A percentile compares a stretch with the other conserved stretches of the same genome.
Evolutionary conservation across 2,113 vertebrate species (phyloP).

Genomic region (Phalacrocorax pelagicus): DNA sequence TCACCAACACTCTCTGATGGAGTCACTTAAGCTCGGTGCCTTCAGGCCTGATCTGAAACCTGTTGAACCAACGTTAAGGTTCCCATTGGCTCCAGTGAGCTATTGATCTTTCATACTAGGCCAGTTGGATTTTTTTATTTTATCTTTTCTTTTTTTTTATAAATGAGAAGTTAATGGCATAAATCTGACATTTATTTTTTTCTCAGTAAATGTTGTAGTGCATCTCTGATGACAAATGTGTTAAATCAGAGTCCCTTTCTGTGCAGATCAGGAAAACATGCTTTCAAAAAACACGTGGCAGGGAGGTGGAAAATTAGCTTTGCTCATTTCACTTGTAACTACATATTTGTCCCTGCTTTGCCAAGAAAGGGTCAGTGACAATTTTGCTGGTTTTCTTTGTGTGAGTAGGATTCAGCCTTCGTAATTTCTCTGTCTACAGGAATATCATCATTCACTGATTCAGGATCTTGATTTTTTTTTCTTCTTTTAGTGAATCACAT

Average conservation of each 20-base stretch:
- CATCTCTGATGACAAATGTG: neutral
- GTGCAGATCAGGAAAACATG: neutral
- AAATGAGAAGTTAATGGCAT: neutral
- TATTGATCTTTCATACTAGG: conserved; percentile 24
- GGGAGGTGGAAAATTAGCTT: neutral
- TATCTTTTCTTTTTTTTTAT: neutral
- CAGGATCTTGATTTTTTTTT: neutral
- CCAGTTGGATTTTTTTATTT: neutral
- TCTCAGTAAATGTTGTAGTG: neutral
- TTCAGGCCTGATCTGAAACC: conserved; percentile 22
- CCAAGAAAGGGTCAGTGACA: conserved; percentile 5
- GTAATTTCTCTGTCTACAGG: neutral
- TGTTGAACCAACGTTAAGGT: conserved; percentile 31
- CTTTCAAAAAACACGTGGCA: neutral
- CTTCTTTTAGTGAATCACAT: conserved; percentile 48
- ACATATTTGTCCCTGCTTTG: neutral
- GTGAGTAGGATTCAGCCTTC: neutral
- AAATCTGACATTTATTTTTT: neutral
- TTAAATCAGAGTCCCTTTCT: neutral
- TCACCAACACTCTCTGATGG: conserved; percentile 39
- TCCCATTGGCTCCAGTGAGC: neutral
- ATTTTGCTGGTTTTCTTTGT: neutral
- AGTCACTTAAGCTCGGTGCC: conserved; percentile 43
- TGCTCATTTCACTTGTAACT: conserved; percentile 7
- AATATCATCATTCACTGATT: conserved; percentile 49